Percentiles rank a stretch among this genome's conserved stretches.
phyloP scores from a whole-genome alignment of 2,113 vertebrate genomes.

The Anguilla rostrata region DNA sequence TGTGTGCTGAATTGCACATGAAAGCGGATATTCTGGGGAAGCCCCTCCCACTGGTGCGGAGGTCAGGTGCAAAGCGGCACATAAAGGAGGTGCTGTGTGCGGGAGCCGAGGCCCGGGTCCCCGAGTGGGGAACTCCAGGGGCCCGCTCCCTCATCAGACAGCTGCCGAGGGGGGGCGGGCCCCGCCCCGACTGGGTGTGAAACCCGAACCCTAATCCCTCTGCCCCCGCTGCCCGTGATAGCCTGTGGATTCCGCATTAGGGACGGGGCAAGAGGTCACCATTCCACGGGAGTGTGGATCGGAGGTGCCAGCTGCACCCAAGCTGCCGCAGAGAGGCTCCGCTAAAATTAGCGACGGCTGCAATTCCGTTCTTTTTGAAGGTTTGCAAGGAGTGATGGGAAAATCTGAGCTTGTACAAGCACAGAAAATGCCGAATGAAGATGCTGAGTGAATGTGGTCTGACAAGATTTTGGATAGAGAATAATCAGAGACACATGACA shows the following conservation, averaged over 20 bases:
- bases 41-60: not conserved
- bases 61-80: slow-evolving; percentile 3
- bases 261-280: slow-evolving; percentile 33
- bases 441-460: not conserved
- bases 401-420: not conserved
- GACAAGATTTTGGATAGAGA: not conserved
- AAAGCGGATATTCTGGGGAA: not conserved
- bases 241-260: slow-evolving; percentile 49
- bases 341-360: slow-evolving; percentile 23
- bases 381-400: not conserved
- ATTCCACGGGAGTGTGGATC: slow-evolving; percentile 7
- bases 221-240: slow-evolving; percentile 33
- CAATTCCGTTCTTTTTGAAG: slow-evolving; percentile 4
- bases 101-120: not conserved
- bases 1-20: not conserved
- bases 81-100: not conserved
- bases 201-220: slow-evolving; percentile 47
- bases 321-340: not conserved
- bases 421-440: not conserved
- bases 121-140: not conserved
- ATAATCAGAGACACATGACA: not conserved
- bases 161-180: slow-evolving; percentile 18
- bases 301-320: not conserved
- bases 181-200: slow-evolving; percentile 43
- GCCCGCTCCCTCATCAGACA: slow-evolving; percentile 10